Percentiles rank a stretch among this genome's conserved stretches.
Conservation (phyloP, 2,888 invertebrate genomes). For the Caenorhabditis sinica region DNA sequence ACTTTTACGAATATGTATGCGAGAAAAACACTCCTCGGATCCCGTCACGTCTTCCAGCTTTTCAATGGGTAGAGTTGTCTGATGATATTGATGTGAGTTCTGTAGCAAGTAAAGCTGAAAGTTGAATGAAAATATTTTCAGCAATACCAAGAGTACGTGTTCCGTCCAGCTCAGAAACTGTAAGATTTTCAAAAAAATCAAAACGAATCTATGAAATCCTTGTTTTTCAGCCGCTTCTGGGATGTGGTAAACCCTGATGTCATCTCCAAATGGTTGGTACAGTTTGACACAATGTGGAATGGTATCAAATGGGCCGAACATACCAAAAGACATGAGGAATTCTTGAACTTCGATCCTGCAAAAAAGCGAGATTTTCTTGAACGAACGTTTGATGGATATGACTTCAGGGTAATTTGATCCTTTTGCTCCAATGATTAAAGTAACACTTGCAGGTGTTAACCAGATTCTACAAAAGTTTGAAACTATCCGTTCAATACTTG, state of each 20-base stretch:
- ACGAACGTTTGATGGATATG: neutral
- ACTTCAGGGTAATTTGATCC: neutral
- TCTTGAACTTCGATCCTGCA: neutral
- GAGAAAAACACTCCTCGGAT: neutral
- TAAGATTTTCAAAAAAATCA: neutral
- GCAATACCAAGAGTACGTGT: slow-evolving; percentile 61
- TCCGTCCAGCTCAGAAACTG: slow-evolving; percentile 15
- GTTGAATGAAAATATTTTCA: neutral
- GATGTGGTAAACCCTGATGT: slow-evolving; percentile 27
- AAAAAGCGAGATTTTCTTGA: slow-evolving; percentile 27
- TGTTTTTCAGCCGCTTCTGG: slow-evolving; percentile 48
- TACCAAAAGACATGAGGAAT: slow-evolving; percentile 35
- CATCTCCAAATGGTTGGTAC: slow-evolving; percentile 49
- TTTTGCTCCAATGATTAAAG: neutral
- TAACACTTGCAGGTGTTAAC: slow-evolving; percentile 26
- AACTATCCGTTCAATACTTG: slow-evolving; percentile 7
- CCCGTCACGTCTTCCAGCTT: slow-evolving; percentile 14
- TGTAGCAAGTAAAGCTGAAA: no score
- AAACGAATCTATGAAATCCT: no score
- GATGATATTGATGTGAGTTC: slow-evolving; percentile 53
- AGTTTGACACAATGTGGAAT: slow-evolving; percentile 47
- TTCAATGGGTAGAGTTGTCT: neutral
- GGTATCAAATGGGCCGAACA: slow-evolving; percentile 51
- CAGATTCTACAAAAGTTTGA: slow-evolving; percentile 48
- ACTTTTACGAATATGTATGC: slow-evolving; percentile 55